phyloP scores from a whole-genome alignment of 2,888 invertebrate genomes.

The Lasioglossum villosulum region DNA sequence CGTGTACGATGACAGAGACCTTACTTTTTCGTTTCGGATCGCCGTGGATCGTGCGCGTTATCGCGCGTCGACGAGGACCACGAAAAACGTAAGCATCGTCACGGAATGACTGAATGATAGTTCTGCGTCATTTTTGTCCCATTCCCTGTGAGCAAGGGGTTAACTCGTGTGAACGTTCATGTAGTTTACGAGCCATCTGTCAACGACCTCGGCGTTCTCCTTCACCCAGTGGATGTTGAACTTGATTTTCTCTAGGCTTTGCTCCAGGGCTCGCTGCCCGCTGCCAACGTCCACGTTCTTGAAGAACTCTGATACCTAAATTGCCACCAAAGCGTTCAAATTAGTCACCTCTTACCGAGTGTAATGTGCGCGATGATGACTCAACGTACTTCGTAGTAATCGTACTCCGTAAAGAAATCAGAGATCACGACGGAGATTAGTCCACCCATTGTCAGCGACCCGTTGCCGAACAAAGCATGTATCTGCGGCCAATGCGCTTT shows the following conservation, averaged over 20 bases:
- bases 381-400: slow-evolving; percentile 88
- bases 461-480: slow-evolving; percentile 88
- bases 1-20: slow-evolving; percentile 27
- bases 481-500: slow-evolving; percentile 89
- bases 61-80: slow-evolving; percentile 54
- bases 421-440: slow-evolving; percentile 88
- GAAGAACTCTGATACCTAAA: slow-evolving; percentile 88
- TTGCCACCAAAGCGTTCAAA: not conserved
- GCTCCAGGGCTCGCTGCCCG: slow-evolving; percentile 88
- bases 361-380: too few species aligned
- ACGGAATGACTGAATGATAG: slow-evolving; percentile 42
- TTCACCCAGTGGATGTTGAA: slow-evolving; percentile 93
- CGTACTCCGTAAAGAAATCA: slow-evolving; percentile 90
- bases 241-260: slow-evolving; percentile 92
- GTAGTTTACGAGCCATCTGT: slow-evolving; percentile 85
- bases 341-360: not conserved
- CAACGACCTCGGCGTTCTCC: slow-evolving; percentile 85
- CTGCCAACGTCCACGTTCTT: slow-evolving; percentile 86
- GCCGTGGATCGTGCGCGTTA: slow-evolving; percentile 33
- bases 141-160: slow-evolving; percentile 62
- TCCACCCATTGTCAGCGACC: slow-evolving; percentile 87
- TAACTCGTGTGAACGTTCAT: slow-evolving; percentile 71
- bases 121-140: slow-evolving; percentile 52
- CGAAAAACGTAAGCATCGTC: slow-evolving; percentile 52
- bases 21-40: slow-evolving; percentile 39